Conservation (phyloP, 1,140 invertebrate species). For the Sminthurides bifidus region DNA sequence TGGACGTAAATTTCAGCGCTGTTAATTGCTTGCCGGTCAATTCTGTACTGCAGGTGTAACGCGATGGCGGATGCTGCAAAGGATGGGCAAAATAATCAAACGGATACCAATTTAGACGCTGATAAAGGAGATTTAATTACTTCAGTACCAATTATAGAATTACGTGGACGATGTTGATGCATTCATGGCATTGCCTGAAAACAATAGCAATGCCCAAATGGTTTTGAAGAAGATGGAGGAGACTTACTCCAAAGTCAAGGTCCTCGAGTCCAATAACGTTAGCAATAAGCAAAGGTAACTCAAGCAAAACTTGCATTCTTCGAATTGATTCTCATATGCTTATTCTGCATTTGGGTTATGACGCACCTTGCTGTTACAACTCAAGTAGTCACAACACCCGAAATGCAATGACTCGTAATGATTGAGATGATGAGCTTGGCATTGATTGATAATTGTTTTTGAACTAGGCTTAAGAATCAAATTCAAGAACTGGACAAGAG, state of each 20-base stretch:
- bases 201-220: conserved; percentile 62
- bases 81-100: not conserved
- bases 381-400: not conserved
- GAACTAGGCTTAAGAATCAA: conserved; percentile 63
- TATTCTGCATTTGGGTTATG: conserved; percentile 26
- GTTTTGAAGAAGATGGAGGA: conserved; percentile 78
- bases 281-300: not conserved
- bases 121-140: conserved; percentile 1
- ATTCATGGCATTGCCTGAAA: conserved; percentile 74
- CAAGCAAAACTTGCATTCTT: too few relatives aligned
- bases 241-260: conserved; percentile 89
- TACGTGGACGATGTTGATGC: conserved; percentile 79
- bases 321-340: conserved; percentile 12
- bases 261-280: conserved; percentile 80
- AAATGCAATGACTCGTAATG: too few relatives aligned
- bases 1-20: too few relatives aligned
- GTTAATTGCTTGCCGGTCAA: too few relatives aligned
- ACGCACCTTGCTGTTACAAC: not conserved
- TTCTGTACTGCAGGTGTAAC: too few relatives aligned
- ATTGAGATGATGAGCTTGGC: too few relatives aligned
- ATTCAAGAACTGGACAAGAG: conserved; percentile 87
- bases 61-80: conserved; percentile 16
- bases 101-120: not conserved
- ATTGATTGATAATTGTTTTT: too few relatives aligned
- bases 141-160: conserved; percentile 19